Percentiles rank a stretch among this genome's conserved stretches.
phyloP scores from a whole-genome alignment of 2,888 invertebrate genomes.

The Drepana falcataria region DNA sequence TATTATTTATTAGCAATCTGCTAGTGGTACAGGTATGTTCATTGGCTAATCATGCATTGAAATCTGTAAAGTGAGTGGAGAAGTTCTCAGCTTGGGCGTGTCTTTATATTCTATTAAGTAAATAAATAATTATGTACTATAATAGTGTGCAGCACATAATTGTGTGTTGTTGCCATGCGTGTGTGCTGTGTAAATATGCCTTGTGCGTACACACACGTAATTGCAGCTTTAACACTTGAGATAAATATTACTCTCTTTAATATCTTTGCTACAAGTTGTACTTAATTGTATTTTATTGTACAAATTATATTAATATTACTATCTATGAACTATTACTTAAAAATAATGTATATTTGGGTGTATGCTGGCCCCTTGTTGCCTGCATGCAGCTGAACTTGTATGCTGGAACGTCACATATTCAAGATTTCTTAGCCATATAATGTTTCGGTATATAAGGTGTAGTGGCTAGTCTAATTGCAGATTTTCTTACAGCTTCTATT shows the following conservation, averaged over 20 bases:
- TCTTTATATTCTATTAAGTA: conserved; percentile 77
- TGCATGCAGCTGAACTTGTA: conserved; percentile 76
- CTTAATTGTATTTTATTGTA: conserved; percentile 84
- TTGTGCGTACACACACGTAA: conserved; percentile 76
- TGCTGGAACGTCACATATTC: conserved; percentile 75
- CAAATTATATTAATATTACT: conserved; percentile 83
- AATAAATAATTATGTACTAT: conserved; percentile 74
- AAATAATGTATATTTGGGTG: conserved; percentile 74
- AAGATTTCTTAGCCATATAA: conserved; percentile 67
- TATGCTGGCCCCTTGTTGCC: conserved; percentile 73
- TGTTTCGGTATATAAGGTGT: conserved; percentile 76
- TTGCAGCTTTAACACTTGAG: conserved; percentile 77
- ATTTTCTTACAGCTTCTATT: conserved; percentile 79
- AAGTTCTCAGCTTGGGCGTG: conserved; percentile 75
- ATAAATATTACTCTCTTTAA: conserved; percentile 79
- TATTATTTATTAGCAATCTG: conserved; percentile 76
- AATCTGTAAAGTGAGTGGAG: conserved; percentile 72
- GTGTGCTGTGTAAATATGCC: conserved; percentile 79
- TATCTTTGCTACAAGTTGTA: conserved; percentile 84
- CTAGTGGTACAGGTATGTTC: conserved; percentile 76
- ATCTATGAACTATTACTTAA: conserved; percentile 76
- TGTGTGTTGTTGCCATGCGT: conserved; percentile 71
- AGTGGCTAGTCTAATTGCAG: conserved; percentile 78
- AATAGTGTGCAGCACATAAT: conserved; percentile 64
- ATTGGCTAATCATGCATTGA: conserved; percentile 80